phyloP scores from a whole-genome alignment of 2,888 invertebrate species.

The Oligia fasciuncula region DNA sequence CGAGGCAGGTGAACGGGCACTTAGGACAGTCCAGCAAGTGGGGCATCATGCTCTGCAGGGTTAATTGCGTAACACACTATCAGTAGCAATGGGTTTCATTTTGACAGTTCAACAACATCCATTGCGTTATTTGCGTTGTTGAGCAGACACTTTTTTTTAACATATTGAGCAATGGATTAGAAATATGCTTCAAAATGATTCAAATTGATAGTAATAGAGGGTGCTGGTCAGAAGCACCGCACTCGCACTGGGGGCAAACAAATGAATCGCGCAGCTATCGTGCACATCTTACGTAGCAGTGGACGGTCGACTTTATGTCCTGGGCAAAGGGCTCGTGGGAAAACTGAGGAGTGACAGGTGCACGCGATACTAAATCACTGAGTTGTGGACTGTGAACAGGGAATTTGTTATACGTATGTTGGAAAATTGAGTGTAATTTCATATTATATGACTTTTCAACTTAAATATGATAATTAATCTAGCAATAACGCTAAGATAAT shows the following conservation, averaged over 20 bases:
- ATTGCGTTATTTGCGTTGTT: too few relatives aligned
- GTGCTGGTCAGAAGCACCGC: background rate
- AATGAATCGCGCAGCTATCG: background rate
- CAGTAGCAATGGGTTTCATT: too few relatives aligned
- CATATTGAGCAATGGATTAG: too few relatives aligned
- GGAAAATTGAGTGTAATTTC: background rate
- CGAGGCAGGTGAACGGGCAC: background rate
- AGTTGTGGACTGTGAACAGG: background rate
- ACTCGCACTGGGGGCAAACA: background rate
- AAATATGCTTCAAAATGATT: too few relatives aligned
- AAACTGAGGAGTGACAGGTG: constrained; percentile 6
- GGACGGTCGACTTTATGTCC: constrained; percentile 9
- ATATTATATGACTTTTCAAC: background rate
- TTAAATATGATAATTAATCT: background rate
- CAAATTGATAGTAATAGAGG: too few relatives aligned
- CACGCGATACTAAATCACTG: constrained; percentile 39
- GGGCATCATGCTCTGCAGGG: background rate
- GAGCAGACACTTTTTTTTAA: too few relatives aligned
- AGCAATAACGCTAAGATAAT: background rate
- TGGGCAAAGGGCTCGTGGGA: constrained; percentile 49
- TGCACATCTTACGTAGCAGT: background rate
- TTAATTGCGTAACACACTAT: too few relatives aligned
- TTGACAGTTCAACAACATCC: too few relatives aligned
- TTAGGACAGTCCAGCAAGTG: background rate
- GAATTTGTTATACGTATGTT: background rate